Conservation (phyloP, 2,888 invertebrate genomes). For the Brachypterus glaber region DNA sequence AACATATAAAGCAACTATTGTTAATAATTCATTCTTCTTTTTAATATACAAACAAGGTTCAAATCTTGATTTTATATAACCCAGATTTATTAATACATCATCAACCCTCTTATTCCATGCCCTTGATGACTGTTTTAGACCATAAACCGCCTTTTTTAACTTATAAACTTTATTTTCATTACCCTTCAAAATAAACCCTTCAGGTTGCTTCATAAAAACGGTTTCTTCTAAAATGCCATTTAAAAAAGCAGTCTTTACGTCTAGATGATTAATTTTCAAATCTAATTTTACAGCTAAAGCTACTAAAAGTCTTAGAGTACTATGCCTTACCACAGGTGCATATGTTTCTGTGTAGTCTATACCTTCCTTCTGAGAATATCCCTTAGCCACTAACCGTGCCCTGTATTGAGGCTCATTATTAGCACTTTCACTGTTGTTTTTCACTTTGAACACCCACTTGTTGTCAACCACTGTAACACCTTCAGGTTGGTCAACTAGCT, state of each 20-base stretch:
- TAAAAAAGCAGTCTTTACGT: constrained; percentile 23
- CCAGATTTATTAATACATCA: constrained; percentile 12
- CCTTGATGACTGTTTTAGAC: constrained; percentile 9
- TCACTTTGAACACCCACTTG: constrained; percentile 28
- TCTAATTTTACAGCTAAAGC: constrained; percentile 19
- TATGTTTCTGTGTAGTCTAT: constrained; percentile 22
- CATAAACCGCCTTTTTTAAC: constrained; percentile 17
- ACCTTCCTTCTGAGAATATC: constrained; percentile 17
- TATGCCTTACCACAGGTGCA: constrained; percentile 19
- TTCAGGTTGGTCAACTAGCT: constrained; percentile 19
- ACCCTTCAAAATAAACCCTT: constrained; percentile 14
- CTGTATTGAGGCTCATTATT: constrained; percentile 18
- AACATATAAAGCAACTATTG: constrained; percentile 19
- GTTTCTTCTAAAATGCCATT: constrained; percentile 19
- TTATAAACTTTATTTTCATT: constrained; percentile 16
- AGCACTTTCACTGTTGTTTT: too few species aligned
- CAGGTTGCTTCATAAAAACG: constrained; percentile 19
- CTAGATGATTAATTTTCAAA: constrained; percentile 18
- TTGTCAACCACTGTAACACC: constrained; percentile 15
- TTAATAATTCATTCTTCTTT: constrained; percentile 10
- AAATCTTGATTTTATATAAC: constrained; percentile 16
- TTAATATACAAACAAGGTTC: constrained; percentile 20
- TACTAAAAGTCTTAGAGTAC: constrained; percentile 21
- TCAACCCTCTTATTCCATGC: constrained; percentile 12
- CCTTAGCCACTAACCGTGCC: constrained; percentile 14